Evolutionary conservation across 1,140 invertebrate species (phyloP).

Genomic region (Gryon sp.): DNA sequence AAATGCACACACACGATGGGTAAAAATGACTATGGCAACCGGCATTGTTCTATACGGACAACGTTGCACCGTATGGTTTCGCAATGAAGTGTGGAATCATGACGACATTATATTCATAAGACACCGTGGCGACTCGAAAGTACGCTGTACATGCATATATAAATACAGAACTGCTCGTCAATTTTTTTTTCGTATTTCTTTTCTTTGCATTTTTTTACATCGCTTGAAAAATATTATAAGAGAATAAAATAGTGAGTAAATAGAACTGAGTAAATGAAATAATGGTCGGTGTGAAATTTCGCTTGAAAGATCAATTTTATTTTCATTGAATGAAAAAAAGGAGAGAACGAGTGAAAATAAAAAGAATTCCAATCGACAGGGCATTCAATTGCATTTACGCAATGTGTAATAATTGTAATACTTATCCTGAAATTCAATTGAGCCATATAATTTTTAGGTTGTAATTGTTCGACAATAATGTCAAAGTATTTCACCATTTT

Average conservation of each 20-base stretch:
- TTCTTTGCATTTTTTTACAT: too few species aligned
- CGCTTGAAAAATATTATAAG: slow-evolving; percentile 34
- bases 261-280: slow-evolving; percentile 5
- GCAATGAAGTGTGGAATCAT: slow-evolving; percentile 73
- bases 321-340: too few species aligned
- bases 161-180: slow-evolving; percentile 11
- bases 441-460: too few species aligned
- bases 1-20: slow-evolving; percentile 48
- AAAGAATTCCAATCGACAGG: too few species aligned
- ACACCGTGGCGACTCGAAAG: slow-evolving; percentile 63
- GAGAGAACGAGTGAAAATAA: too few species aligned
- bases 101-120: slow-evolving; percentile 74
- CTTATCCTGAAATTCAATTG: too few species aligned
- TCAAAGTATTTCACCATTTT: too few species aligned
- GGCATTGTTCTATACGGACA: slow-evolving; percentile 69
- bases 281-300: neutral
- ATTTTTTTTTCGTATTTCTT: slow-evolving; percentile 35
- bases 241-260: slow-evolving; percentile 22
- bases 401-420: too few species aligned
- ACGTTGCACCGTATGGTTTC: slow-evolving; percentile 66
- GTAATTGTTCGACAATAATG: too few species aligned
- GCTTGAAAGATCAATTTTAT: neutral
- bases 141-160: slow-evolving; percentile 49
- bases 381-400: too few species aligned
- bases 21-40: slow-evolving; percentile 60